phyloP scores from a whole-genome alignment of 2,113 vertebrate genomes.

The Halcyon malimbica region DNA sequence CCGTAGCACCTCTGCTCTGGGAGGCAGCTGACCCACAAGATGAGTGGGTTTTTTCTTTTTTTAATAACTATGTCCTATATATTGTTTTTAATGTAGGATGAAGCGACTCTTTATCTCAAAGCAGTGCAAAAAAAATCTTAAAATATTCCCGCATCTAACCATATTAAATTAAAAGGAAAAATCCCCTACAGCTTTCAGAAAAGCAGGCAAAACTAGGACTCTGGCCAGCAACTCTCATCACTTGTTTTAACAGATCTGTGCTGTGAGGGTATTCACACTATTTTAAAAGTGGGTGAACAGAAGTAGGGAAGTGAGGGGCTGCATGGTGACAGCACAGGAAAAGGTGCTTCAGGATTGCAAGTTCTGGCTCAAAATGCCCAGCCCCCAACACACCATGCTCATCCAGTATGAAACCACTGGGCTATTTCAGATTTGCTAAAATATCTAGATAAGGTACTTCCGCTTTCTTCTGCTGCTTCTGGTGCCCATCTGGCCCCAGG shows the following conservation, averaged over 20 bases:
- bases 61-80: neutral
- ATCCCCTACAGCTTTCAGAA: neutral
- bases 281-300: neutral
- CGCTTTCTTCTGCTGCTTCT: neutral
- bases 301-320: neutral
- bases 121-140: no score
- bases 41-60: neutral
- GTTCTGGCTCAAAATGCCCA: neutral
- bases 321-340: neutral
- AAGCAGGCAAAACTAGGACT: neutral
- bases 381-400: fast-evolving
- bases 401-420: neutral
- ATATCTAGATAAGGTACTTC: neutral
- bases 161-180: neutral
- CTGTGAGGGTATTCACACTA: neutral
- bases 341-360: neutral
- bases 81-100: neutral
- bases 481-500: neutral
- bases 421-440: neutral
- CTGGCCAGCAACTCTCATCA: neutral
- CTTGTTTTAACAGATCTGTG: neutral
- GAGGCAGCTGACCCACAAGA: neutral
- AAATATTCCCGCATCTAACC: neutral
- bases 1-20: neutral
- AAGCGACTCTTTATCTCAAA: neutral